Evolutionary conservation across 2,113 vertebrate species (phyloP), one percentile per base, ranked within the genome.

Genomic region (Callocephalon fimbriatum): DNA sequence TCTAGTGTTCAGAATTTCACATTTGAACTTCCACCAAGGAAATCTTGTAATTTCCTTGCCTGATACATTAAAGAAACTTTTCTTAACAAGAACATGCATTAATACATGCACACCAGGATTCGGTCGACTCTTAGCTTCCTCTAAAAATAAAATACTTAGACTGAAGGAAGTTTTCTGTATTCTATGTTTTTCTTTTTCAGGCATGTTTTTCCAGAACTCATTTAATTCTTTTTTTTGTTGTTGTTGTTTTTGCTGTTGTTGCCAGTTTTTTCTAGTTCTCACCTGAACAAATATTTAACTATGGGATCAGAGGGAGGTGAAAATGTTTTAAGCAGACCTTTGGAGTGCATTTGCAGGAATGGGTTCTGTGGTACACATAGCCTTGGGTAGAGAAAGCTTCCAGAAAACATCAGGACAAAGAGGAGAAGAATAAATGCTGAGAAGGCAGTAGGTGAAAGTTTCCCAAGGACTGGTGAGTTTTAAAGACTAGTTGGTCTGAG

Each of bases 81-180:
- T 42, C 25, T 20, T 35, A 42, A 20, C 37, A 32, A 29, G 53
- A 53, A 35, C 45, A 17, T 1, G 9, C 44, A 66, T 45, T 51
- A 82, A 56, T 42, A 37, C 15, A 15, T 1, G 1, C 4, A 15
- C 53, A 35, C 19, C 15, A 0, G 1, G 16, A n/a, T 5, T 0
- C 1, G 47, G 9, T 1, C 50, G n/a, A 5, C 31, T n/a, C 68
- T n/a, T 17, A 19, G 25, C 53, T 78, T 79, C 48, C 44, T 68
- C 78, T 53, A 62, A 58, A 58, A n/a, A 25, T 22, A 5, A 70
- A 37, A 71, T 21, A 54, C 20, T 63, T 20, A 18, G 12, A 11
- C 29, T 23, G 63, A 58, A 50, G 8, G 4, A 3, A 2, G 2
- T 3, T 5, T 16, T 47, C 27, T 67, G 19, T 31, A 23, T 26